Evolutionary conservation across 92 coral and sea anemone genomes (phyloP).

Genomic region (Ricordea florida): DNA sequence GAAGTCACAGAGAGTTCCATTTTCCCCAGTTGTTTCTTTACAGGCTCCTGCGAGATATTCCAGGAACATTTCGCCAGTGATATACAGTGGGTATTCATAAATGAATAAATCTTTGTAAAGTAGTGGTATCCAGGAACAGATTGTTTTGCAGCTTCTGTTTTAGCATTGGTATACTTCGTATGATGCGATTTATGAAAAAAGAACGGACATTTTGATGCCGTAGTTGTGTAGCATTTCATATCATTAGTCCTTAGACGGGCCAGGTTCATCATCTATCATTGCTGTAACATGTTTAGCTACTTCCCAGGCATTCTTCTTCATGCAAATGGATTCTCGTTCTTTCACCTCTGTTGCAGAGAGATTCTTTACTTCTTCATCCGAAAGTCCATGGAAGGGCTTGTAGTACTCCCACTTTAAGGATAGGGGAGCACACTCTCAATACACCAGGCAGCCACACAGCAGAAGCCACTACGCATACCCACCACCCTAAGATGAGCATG

Average conservation of each 20-base stretch:
- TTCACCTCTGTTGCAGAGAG: background rate
- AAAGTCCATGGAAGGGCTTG: conserved; percentile 3
- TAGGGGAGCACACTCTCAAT: too few species aligned
- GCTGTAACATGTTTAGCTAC: conserved; percentile 25
- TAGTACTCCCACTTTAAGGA: conserved; percentile 17
- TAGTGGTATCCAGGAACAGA: conserved; percentile 1
- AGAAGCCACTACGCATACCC: too few species aligned
- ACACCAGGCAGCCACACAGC: too few species aligned
- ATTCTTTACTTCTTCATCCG: background rate
- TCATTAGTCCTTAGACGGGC: conserved; percentile 3
- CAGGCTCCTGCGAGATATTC: too few species aligned
- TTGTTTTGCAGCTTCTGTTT: background rate
- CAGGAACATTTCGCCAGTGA: too few species aligned
- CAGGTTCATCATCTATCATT: conserved; percentile 26
- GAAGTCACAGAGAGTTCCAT: too few species aligned
- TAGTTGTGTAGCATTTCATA: background rate
- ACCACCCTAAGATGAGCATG: too few species aligned
- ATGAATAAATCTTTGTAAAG: background rate
- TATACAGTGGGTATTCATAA: conserved; percentile 19
- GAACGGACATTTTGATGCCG: background rate
- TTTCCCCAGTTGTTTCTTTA: too few species aligned
- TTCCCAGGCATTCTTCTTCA: conserved; percentile 35
- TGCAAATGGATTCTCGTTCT: conserved; percentile 5
- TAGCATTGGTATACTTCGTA: background rate
- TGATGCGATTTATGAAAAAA: background rate